Evolutionary conservation across 2,888 invertebrate species (phyloP), one percentile per base, ranked within the genome.

Genomic region (Scaptomyza polygonia): DNA sequence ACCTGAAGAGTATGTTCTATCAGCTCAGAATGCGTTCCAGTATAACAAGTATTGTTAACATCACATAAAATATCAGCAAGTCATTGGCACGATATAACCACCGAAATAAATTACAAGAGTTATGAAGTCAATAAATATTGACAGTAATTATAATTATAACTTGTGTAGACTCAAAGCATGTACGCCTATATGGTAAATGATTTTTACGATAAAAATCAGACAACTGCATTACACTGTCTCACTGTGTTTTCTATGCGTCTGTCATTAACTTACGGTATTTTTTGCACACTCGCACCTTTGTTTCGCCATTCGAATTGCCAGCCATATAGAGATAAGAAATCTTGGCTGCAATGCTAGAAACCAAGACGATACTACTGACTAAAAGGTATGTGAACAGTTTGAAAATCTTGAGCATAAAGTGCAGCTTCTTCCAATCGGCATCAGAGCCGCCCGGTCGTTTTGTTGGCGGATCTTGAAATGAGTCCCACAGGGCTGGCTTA

Each of bases 381-480:
- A 95, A 54, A 4, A 95, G 82, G 84, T 96, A 96, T 0, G 95
- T 94, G 40, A 95, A 74, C 2, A 95, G 82, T 91, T 96, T 96
- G 27, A 95, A 91, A 7, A 94, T 61, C 88, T 94, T 94, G 14
- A 95, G 93, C 44, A 94, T 92, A 55, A 92, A 86, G 47, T 95
- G 94, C 52, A 96, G 92, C 91, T 94, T 95, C 72, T 92, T 93
- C 89, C 90, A 91, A 56, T 94, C 93, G 14, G 93, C 94, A 92
- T 94, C 94, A 1, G 96, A 96, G 40, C 95, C 95, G 36, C 93
- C 93, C 68, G 94, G 93, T 67, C 93, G 93, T 89, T 94, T 94
- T 53, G 95, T 93, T 0, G 96, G 96, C 9, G 95, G 93, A 80
- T 95, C 94, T 84, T 95, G 93, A 90, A 97, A 97, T 12, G 95